Percentiles rank a stretch among this genome's conserved stretches.
phyloP scores from a whole-genome alignment of 2,113 vertebrate species.

The Silurus asotus region DNA sequence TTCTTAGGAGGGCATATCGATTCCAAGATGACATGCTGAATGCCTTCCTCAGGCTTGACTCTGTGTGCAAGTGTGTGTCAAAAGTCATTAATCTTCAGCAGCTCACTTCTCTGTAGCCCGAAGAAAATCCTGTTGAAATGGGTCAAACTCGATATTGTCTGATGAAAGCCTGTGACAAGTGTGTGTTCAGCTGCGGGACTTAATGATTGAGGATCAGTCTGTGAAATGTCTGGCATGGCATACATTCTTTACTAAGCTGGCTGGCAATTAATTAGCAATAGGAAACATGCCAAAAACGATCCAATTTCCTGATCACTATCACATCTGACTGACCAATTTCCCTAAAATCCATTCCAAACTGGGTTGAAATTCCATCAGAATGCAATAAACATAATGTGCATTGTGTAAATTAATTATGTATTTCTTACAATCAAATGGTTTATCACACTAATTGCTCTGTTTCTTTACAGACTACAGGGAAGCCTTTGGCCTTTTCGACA shows the following conservation, averaged over 20 bases:
- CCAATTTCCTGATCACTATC: neutral
- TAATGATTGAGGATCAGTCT: neutral
- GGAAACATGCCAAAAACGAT: neutral
- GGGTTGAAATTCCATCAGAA: neutral
- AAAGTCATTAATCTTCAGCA: slow-evolving; percentile 44
- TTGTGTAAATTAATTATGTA: neutral
- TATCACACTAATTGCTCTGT: neutral
- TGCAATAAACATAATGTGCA: neutral
- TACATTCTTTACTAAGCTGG: slow-evolving; percentile 18
- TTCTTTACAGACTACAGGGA: slow-evolving; percentile 89
- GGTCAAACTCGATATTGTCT: slow-evolving; percentile 15
- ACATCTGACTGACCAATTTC: neutral
- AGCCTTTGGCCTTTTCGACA: slow-evolving; percentile 97
- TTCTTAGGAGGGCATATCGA: slow-evolving; percentile 72
- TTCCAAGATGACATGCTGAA: slow-evolving; percentile 73
- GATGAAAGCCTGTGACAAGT: neutral
- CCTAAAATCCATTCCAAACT: neutral
- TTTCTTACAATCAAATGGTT: no score
- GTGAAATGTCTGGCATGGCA: neutral
- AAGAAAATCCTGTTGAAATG: slow-evolving; percentile 38
- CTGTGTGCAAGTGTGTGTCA: neutral
- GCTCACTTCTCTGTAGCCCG: slow-evolving; percentile 45
- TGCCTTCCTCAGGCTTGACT: slow-evolving; percentile 48
- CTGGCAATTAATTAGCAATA: neutral
- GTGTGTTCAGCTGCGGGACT: slow-evolving; percentile 14